Evolutionary conservation across 2,797 vertebrate species (phyloP), one percentile per base, ranked within the genome.

Genomic region (Myripristis murdjan): DNA sequence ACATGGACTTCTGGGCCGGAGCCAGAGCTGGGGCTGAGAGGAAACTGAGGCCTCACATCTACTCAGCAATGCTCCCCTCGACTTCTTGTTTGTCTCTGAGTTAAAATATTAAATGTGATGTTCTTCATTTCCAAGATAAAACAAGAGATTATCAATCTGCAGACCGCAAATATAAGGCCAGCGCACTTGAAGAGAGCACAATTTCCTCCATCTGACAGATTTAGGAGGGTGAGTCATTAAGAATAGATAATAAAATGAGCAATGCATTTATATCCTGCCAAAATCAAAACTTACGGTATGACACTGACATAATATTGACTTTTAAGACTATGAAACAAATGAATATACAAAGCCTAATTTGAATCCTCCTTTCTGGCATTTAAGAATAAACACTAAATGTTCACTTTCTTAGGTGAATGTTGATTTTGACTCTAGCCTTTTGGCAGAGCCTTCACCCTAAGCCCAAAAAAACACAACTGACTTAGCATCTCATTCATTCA

Each of bases 401-500:
- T 28, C 26, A 44, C 11, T 60, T 28, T 61, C 43, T 61, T 6
- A 59, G 37, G 39, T 24, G 23, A 23, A 55, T 49, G 26, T 68
- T 75, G 47, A 77, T 55, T 62, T 74, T 39, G 49, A 75, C 64
- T 18, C 49, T 35, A 16, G 39, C 28, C 43, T 14, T 6, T 64
- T 33, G 11, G 44, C 22, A 41, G 18, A 52, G 31, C 22, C 5
- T 69, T 74, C 79, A 75, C 70, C 68, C 67, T 47, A 82, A 81
- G 76, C 79, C 88, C 87, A 88, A 77, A 84, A 77, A 72, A 65
- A 67, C 68, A 79, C 74, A 49, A 81, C 53, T 64, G 63, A 78
- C 77, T 72, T 73, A 87, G 79, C 87, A 73, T 83, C 79, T 73
- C 77, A 83, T 91, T 88, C 85, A 87, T 87, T 83, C 69, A 81